Evolutionary conservation across 2,797 vertebrate species (phyloP), one percentile per base, ranked within the genome.

Genomic region (Silurus aristotelis): DNA sequence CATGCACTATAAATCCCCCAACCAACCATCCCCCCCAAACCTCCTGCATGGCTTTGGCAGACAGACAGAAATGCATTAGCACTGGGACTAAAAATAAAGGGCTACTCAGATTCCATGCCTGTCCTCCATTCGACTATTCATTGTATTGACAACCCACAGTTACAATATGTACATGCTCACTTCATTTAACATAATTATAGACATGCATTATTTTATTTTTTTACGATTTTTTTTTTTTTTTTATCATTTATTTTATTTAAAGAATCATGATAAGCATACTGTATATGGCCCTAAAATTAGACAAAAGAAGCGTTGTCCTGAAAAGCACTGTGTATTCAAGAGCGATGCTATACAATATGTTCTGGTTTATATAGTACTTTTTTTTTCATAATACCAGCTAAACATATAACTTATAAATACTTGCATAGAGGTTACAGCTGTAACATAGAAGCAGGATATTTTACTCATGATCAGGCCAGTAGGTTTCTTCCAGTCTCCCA

Each of bases 41-140:
- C 87, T 83, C 80, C 86, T 90, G 85, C 66, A 84, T 83, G 84
- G 80, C n/a, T 83, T 67, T 67, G 67, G 82, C 79, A 87, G 87
- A 79, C 83, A 87, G 87, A 84, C 79, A 66, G 80, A 85, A 85
- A 87, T 83, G 76, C 52, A 84, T 87, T 87, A 83, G 76, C 83
- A 87, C 75, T 84, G 76, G 56, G 72, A 70, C 83, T 90, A 86
- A 88, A 88, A 88, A 89, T 89, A 85, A 88, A 87, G 66, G 64
- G 82, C 86, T 85, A 52, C 78, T 83, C 86, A 75, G 83, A 75
- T 84, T 89, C 72, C 82, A 79, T 78, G 70, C 87, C 78, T 87
- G 72, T 78, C 72, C 77, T 80, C 27, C 70, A 61, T 85, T 89
- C 70, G 56, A 71, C 82, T 81, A 84, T 88, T 90, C 25, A 86